Percentiles rank a stretch among this genome's conserved stretches.
Evolutionary conservation across 2,888 invertebrate genomes (phyloP).

Genomic region (Hetaerina titia): DNA sequence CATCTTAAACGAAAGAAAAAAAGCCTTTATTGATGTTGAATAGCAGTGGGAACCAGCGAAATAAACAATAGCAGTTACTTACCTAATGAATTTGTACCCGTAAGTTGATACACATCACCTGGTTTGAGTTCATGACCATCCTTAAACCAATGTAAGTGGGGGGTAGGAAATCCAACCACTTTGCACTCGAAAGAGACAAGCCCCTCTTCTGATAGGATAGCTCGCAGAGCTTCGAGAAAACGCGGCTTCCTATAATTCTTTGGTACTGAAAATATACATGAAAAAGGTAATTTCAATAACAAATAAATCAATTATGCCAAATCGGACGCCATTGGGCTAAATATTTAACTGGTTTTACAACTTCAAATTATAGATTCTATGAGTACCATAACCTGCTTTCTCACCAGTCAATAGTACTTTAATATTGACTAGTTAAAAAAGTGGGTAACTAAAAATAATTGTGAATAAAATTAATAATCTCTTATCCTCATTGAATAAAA

Average conservation of each 20-base stretch:
- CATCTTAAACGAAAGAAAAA: background rate
- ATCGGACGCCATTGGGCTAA: no score
- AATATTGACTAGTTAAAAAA: no score
- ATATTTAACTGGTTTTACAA: no score
- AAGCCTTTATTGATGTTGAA: background rate
- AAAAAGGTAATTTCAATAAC: background rate
- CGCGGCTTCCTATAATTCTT: conserved; percentile 93
- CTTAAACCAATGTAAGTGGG: conserved; percentile 93
- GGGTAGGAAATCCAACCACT: conserved; percentile 94
- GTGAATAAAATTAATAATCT: no score
- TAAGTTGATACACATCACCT: conserved; percentile 94
- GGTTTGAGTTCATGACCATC: conserved; percentile 95
- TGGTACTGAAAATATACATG: conserved; percentile 83
- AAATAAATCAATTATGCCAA: no score
- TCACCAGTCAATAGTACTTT: no score
- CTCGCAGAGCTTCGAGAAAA: conserved; percentile 93
- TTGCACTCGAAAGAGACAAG: conserved; percentile 95
- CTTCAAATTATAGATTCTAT: no score
- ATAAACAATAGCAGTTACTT: conserved; percentile 68
- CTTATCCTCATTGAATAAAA: no score
- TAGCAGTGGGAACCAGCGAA: no score
- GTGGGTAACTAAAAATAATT: no score
- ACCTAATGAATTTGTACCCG: conserved; percentile 92
- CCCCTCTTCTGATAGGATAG: conserved; percentile 93
- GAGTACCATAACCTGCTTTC: no score